Percentiles rank a stretch among this genome's conserved stretches.
Conservation (phyloP, 2,797 vertebrate species). For the Zenarchopterus dispar region DNA sequence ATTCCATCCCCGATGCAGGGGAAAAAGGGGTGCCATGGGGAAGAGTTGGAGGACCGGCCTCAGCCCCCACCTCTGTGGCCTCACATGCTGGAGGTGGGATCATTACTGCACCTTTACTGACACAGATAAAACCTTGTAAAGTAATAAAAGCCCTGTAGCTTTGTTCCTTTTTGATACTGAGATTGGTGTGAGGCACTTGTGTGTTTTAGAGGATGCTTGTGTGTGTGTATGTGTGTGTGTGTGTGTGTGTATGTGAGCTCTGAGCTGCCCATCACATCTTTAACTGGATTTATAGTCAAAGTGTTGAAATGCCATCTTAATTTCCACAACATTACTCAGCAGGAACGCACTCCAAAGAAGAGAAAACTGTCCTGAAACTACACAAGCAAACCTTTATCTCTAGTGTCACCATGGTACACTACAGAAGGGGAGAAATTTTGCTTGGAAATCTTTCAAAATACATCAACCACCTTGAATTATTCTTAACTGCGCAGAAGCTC, state of each 20-base stretch:
- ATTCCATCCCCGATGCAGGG: constrained; percentile 20
- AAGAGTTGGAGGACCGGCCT: constrained; percentile 25
- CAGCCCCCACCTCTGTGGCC: constrained; percentile 12
- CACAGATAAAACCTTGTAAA: constrained; percentile 62
- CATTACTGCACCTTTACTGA: constrained; percentile 33
- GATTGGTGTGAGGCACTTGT: constrained; percentile 4
- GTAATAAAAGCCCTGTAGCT: constrained; percentile 15
- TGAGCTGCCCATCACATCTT: constrained; percentile 28
- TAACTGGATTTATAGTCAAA: constrained; percentile 46
- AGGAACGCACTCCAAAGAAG: constrained; percentile 25
- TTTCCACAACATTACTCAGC: constrained; percentile 48
- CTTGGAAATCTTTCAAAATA: constrained; percentile 47
- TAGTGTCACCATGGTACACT: constrained; percentile 30
- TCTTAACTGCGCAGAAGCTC: constrained; percentile 32
- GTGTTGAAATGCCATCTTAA: constrained; percentile 32
- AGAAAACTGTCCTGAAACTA: constrained; percentile 57
- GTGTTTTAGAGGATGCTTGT: constrained; percentile 15
- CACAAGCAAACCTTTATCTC: constrained; percentile 59
- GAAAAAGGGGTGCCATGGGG: constrained; percentile 11
- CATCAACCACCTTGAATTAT: constrained; percentile 36
- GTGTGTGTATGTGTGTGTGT: neutral
- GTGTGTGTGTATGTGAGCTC: neutral
- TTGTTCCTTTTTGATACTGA: constrained; percentile 13
- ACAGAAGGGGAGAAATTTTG: constrained; percentile 36
- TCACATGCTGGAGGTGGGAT: constrained; percentile 28